Base-by-base conservation (phyloP, 2,113 vertebrate species). In the Trochalopteron elliotii region DNA sequence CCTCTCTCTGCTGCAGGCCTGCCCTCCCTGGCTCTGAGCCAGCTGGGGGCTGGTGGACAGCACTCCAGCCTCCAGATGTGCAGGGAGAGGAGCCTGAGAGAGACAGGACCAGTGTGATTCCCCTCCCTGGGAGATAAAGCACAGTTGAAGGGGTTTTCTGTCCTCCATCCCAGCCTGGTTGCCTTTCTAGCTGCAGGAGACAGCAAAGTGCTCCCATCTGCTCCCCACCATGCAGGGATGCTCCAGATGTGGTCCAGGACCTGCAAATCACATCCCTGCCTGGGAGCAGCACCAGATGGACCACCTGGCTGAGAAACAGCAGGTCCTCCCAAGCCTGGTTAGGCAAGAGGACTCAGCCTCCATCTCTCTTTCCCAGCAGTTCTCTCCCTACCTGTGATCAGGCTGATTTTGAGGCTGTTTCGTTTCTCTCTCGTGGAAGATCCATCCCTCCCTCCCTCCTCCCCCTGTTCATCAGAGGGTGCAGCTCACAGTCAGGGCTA, bases 251-350 rank as follows among this genome's bases (percentile, higher is more conserved):
- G 11, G 87, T 12, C 31, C 71, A 90, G 87, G 92, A 88, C 90
- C 85, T 71, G 79, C 88, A 93, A 78, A 95, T 96, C 87, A 92
- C 94, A 90, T 88, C 93, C 37, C 56, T 94, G 94, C 87, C 90
- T 96, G 0, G 63, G 64, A 90, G 93, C 92, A 95, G 83, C 78
- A 92, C 55, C 96, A 97, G 92, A 92, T 95, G 96, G 96, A 88
- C 93, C 92, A 90, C 95, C 95, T 92, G 90, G 76, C 85, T 93
- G 5, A 10, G 69, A 81, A 83, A 88, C 93, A 95, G 96, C 90
- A 94, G 93, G 85, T 87, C 45, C 92, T 95, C 86, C 89, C 85
- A 90, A 90, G 83, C 83, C 93, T 96, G 71, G 52, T 91, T 93
- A 93, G 91, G 75, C 95, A 86, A 33, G 75, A 81, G 87, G 75